Evolutionary conservation across 2,888 invertebrate genomes (phyloP).

Genomic region (Eledone cirrhosa): DNA sequence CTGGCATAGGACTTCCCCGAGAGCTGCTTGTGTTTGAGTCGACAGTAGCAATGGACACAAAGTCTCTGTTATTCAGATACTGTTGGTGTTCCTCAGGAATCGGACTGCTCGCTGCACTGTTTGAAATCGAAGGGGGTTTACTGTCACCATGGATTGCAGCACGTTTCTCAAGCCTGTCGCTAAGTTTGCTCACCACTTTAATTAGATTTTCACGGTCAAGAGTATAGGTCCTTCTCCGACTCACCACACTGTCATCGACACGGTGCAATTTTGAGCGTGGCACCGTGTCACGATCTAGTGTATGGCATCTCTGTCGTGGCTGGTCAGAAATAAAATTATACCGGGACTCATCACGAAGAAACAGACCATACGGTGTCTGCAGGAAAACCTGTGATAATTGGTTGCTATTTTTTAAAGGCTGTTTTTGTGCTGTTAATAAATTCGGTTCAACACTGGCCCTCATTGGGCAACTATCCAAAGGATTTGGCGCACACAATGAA

Average conservation of each 20-base stretch:
- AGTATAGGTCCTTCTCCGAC: slow-evolving; percentile 50
- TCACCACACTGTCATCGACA: slow-evolving; percentile 49
- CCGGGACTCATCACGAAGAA: slow-evolving; percentile 56
- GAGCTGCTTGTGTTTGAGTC: slow-evolving; percentile 48
- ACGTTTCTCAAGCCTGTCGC: slow-evolving; percentile 52
- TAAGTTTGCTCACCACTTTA: slow-evolving; percentile 53
- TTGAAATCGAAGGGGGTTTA: slow-evolving; percentile 55
- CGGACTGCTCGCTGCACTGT: slow-evolving; percentile 54
- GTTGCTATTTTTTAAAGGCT: slow-evolving; percentile 35
- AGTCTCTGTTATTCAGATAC: slow-evolving; percentile 47
- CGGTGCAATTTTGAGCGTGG: slow-evolving; percentile 55
- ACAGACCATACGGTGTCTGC: slow-evolving; percentile 59
- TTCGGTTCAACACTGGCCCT: slow-evolving; percentile 32
- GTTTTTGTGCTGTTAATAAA: slow-evolving; percentile 44
- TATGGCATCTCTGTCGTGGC: slow-evolving; percentile 56
- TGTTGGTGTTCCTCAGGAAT: slow-evolving; percentile 52
- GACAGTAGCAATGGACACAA: slow-evolving; percentile 49
- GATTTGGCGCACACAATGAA: slow-evolving; percentile 15
- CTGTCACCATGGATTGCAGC: slow-evolving; percentile 49
- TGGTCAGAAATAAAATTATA: slow-evolving; percentile 53
- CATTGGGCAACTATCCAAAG: slow-evolving; percentile 41
- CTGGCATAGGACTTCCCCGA: slow-evolving; percentile 48
- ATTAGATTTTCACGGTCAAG: slow-evolving; percentile 58
- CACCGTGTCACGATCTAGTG: slow-evolving; percentile 55
- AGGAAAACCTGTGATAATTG: slow-evolving; percentile 39